phyloP scores from a whole-genome alignment of 2,888 invertebrate genomes.

The Erebia epiphron region DNA sequence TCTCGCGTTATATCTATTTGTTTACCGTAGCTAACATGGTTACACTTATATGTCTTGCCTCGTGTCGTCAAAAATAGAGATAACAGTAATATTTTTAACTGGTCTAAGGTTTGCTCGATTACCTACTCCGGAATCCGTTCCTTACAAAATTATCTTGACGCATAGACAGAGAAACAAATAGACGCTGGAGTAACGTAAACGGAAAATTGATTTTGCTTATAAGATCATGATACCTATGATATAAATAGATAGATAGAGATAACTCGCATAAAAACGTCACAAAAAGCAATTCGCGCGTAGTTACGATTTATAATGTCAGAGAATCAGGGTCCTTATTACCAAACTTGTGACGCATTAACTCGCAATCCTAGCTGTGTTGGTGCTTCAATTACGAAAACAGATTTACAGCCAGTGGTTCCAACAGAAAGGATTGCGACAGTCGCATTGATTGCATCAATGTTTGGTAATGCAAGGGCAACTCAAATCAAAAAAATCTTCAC shows the following conservation, averaged over 20 bases:
- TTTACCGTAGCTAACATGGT: no score
- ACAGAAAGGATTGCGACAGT: background rate
- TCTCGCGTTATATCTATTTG: no score
- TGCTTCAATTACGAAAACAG: background rate
- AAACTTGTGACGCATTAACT: slow-evolving; percentile 15
- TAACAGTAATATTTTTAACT: no score
- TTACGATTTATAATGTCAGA: slow-evolving; percentile 1
- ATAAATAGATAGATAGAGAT: no score
- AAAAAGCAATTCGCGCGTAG: background rate
- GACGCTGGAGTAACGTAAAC: no score
- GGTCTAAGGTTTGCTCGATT: no score
- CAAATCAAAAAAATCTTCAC: background rate
- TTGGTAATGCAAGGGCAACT: slow-evolving; percentile 5
- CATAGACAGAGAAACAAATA: no score
- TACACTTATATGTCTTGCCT: no score
- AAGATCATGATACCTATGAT: background rate
- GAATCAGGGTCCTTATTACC: slow-evolving; percentile 2
- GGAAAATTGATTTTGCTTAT: background rate
- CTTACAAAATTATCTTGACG: no score
- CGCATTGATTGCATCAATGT: slow-evolving; percentile 5
- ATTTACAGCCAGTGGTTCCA: background rate
- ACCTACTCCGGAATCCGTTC: no score
- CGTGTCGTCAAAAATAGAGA: no score
- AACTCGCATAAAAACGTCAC: background rate
- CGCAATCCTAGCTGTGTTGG: background rate